phyloP scores from a whole-genome alignment of 2,797 vertebrate genomes.

The Tiaroga cobitis region DNA sequence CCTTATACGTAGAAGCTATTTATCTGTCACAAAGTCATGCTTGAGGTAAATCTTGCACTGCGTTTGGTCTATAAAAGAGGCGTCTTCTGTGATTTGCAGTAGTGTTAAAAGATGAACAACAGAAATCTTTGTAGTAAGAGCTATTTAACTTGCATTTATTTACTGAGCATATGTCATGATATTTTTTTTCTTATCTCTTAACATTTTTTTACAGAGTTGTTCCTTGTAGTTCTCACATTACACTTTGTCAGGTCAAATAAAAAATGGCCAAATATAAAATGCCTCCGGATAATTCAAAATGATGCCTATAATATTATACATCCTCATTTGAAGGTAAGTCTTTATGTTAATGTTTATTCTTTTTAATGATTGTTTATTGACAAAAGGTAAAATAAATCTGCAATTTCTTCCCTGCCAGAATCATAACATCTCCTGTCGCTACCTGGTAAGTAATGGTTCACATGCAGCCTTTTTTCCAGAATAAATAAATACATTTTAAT shows the following conservation, averaged over 20 bases:
- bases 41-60: conserved; percentile 8
- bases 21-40: not conserved
- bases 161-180: not conserved
- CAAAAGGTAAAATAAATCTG: not conserved
- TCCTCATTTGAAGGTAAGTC: conserved; percentile 21
- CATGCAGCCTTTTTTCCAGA: not conserved
- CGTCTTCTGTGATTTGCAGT: not conserved
- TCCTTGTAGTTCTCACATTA: conserved; percentile 46
- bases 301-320: accelerated
- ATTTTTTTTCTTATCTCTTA: not conserved
- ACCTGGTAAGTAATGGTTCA: not conserved
- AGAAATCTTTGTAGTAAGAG: conserved; percentile 53
- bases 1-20: conserved; percentile 37
- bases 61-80: conserved; percentile 51
- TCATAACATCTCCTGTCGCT: accelerated
- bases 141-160: not conserved
- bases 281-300: not conserved
- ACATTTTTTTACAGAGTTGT: conserved; percentile 45
- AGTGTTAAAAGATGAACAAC: conserved; percentile 38
- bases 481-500: not conserved
- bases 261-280: not conserved
- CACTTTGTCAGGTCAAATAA: not conserved
- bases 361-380: not conserved
- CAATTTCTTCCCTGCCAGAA: not conserved
- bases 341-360: not conserved